A percentile compares a stretch with the other conserved stretches of the same genome.
Evolutionary conservation across 1,140 invertebrate genomes (phyloP).

Genomic region (Halotydeus destructor): DNA sequence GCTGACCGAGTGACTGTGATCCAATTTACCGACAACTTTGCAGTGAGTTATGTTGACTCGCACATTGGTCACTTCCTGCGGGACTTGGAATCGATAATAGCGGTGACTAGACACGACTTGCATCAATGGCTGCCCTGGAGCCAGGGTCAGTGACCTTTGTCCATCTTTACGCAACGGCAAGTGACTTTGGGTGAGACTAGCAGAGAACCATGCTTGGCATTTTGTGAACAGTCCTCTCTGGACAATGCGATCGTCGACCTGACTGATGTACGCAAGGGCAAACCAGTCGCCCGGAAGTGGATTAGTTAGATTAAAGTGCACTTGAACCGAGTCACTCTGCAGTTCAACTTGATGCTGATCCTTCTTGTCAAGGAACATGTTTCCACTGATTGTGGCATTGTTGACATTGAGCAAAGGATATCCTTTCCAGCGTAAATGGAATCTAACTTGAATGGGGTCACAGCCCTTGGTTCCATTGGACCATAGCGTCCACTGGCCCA

Average conservation of each 20-base stretch:
- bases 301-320: conserved; percentile 14
- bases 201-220: neutral
- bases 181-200: too few relatives aligned
- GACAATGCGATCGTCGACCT: conserved; percentile 3
- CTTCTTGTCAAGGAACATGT: conserved; percentile 25
- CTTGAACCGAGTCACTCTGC: conserved; percentile 9
- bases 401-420: conserved; percentile 53
- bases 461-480: conserved; percentile 1
- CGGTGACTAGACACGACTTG: neutral
- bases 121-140: neutral
- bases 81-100: too few relatives aligned
- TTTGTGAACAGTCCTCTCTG: conserved; percentile 4
- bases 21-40: too few relatives aligned
- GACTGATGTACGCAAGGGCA: conserved; percentile 31
- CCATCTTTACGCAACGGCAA: too few relatives aligned
- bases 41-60: too few relatives aligned
- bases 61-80: too few relatives aligned
- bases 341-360: conserved; percentile 13
- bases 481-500: conserved; percentile 10
- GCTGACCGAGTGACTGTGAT: too few relatives aligned
- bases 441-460: conserved; percentile 6
- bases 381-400: conserved; percentile 38
- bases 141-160: too few relatives aligned
- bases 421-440: conserved; percentile 37
- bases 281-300: conserved; percentile 56